Evolutionary conservation across 1,140 invertebrate species (phyloP).

Genomic region (Dendroctonus ponderosae): DNA sequence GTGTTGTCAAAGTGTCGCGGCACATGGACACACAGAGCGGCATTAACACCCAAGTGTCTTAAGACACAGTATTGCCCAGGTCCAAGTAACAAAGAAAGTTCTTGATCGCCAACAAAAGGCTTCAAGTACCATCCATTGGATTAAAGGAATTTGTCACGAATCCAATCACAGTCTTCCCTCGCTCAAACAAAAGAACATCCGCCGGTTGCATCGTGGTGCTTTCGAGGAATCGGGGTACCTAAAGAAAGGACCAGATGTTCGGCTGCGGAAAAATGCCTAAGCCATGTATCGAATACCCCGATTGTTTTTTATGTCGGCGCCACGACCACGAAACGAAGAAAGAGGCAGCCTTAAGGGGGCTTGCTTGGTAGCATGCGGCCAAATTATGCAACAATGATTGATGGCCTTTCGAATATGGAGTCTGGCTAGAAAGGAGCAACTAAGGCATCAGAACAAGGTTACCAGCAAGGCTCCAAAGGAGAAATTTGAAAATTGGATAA

Average conservation of each 20-base stretch:
- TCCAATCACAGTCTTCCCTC: conserved; percentile 3
- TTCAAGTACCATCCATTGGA: neutral
- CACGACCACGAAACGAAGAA: conserved; percentile 10
- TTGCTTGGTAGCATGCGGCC: no score
- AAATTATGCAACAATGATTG: no score
- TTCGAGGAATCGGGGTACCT: conserved; percentile 19
- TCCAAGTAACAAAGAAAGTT: neutral
- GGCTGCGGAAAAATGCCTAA: conserved; percentile 11
- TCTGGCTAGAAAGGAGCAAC: no score
- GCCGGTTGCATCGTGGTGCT: neutral
- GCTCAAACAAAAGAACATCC: neutral
- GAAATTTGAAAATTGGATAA: no score
- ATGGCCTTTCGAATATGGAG: no score
- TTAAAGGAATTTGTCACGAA: neutral
- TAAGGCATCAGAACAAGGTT: no score
- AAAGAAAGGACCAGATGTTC: conserved; percentile 18
- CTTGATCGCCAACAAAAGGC: neutral
- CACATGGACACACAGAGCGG: no score
- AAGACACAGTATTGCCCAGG: neutral
- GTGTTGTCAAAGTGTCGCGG: no score
- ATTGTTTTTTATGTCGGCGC: conserved; percentile 24
- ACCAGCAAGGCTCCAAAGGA: no score
- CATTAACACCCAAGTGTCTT: no score
- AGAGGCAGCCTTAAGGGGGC: neutral
- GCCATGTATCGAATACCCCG: conserved; percentile 19